These are phyloP conservation scores for Bhutanitis thaidina DNA, from an alignment of 2,888 invertebrate species.

Conservation along the genomic window DNA sequence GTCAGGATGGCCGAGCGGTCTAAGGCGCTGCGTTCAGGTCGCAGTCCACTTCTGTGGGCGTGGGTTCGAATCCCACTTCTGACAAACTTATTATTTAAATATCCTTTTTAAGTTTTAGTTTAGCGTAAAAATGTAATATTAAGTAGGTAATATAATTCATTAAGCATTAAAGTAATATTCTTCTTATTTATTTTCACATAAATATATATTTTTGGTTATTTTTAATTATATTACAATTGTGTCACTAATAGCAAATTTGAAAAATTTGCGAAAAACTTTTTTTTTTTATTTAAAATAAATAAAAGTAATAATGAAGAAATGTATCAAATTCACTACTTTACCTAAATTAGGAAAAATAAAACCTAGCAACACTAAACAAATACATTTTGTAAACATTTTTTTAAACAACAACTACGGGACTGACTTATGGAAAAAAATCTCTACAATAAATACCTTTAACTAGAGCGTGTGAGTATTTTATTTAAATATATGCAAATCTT, in stretches of 20 bases:
- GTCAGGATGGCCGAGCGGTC: slow-evolving; percentile 32
- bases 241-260: no score
- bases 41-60: slow-evolving; percentile 81
- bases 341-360: neutral
- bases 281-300: no score
- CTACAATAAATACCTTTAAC: slow-evolving; percentile 14
- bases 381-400: slow-evolving; percentile 6
- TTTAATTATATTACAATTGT: no score
- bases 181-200: no score
- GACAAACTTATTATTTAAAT: slow-evolving; percentile 78
- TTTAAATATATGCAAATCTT: slow-evolving; percentile 13
- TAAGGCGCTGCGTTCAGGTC: slow-evolving; percentile 34
- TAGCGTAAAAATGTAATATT: no score
- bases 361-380: neutral
- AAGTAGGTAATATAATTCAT: no score
- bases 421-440: neutral
- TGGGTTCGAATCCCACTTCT: slow-evolving; percentile 91
- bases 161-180: no score
- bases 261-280: no score
- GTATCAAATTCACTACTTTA: no score
- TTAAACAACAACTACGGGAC: neutral
- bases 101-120: no score
- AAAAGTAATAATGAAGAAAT: no score
- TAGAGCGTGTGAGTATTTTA: neutral
- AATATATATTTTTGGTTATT: no score